A percentile compares a stretch with the other conserved stretches of the same genome.
Evolutionary conservation across 1,140 invertebrate species (phyloP).

Genomic region (Drosophila sp.): DNA sequence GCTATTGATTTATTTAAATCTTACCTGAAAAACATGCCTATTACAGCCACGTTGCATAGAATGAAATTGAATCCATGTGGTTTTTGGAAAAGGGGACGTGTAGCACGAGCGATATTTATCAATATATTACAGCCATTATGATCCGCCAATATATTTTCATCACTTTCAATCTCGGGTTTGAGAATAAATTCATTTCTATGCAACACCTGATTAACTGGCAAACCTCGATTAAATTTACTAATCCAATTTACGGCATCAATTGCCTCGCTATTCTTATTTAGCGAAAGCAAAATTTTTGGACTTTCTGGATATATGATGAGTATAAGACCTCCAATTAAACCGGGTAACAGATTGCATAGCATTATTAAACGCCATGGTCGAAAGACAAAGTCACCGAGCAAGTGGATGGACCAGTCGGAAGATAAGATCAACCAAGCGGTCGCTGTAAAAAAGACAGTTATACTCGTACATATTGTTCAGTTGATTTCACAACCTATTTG

Average conservation of each 20-base stretch:
- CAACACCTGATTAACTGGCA: constrained; percentile 53
- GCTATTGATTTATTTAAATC: background rate
- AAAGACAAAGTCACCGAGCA: constrained; percentile 70
- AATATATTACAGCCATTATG: constrained; percentile 66
- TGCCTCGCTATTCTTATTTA: constrained; percentile 85
- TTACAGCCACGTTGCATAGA: constrained; percentile 69
- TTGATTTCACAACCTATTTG: background rate
- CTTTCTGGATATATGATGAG: constrained; percentile 88
- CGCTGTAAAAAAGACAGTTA: constrained; percentile 30
- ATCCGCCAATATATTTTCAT: constrained; percentile 53
- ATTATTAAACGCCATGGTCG: constrained; percentile 89
- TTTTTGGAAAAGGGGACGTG: constrained; percentile 76
- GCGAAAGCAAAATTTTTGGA: constrained; percentile 87
- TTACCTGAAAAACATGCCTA: constrained; percentile 82
- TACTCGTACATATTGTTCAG: background rate
- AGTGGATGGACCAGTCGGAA: constrained; percentile 57
- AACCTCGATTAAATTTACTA: constrained; percentile 85
- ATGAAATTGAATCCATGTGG: constrained; percentile 78
- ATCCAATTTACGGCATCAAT: constrained; percentile 85
- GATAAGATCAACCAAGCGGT: constrained; percentile 70
- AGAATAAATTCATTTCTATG: constrained; percentile 52
- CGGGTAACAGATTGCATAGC: constrained; percentile 85
- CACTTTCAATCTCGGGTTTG: constrained; percentile 54
- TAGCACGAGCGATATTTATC: constrained; percentile 70
- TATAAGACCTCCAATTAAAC: constrained; percentile 86